Base-by-base conservation (phyloP, 2,113 vertebrate species). In the Brachypteracias leptosomus region DNA sequence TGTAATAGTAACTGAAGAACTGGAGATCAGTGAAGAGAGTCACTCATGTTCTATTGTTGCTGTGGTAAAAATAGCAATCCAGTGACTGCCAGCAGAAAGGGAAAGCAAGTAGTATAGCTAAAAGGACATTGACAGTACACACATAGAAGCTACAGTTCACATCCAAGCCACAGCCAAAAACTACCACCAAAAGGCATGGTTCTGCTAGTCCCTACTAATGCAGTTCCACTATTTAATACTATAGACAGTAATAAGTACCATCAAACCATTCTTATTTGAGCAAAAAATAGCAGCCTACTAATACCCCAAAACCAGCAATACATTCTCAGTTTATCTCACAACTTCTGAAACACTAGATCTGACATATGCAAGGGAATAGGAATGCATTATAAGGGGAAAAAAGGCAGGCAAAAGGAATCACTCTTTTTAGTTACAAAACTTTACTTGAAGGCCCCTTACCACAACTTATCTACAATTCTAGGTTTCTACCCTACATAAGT, bases 251-350 rank as follows among this genome's bases (percentile, higher is more conserved):
- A 51, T 3, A 67, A 18, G 11, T 5, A 44, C 10, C 28, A 24
- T 9, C 35, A 46, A 94, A 66, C 3, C 6, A 24, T 29, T 2
- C 7, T 4, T 5, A 49, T 10, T n/a, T n/a, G 11, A 12, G 5
- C 1, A 2, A 78, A 5, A 62, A 67, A 31, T 0, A 25, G 35
- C 28, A 66, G 33, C 24, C 31, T 57, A n/a, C 24, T 26, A 51
- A 78, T 11, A 73, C 4, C 1, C 15, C 26, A 68, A 52, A 62
- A 0, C 0, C 10, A 38, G 19, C 1, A 0, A 51, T 14, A 7
- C 58, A 4, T 36, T 67, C 16, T 28, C 44, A n/a, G 12, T 18
- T 84, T 51, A 58, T 9, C 40, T 31, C 24, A 20, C 3, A 26
- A 38, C 31, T 36, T 72, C 16, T 61, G 46, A 70, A 75, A 76